These are phyloP conservation scores for Boleophthalmus pectinirostris DNA, from an alignment of 2,113 vertebrate genomes.

Conservation along the genomic window DNA sequence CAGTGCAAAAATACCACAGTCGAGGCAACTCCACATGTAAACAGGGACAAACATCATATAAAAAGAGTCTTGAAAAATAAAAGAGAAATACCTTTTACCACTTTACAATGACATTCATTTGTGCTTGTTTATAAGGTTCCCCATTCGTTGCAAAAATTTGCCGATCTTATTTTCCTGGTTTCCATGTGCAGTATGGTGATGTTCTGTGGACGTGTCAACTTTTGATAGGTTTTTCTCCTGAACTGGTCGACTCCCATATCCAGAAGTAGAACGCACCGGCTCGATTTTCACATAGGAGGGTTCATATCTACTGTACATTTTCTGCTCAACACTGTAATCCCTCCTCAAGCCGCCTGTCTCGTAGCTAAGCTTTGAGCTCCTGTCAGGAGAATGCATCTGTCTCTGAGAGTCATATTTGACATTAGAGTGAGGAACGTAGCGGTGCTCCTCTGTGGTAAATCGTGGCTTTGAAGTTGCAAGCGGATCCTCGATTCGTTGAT, in stretches of 20 bases:
- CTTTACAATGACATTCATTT: slow-evolving; percentile 65
- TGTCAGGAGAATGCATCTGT: slow-evolving; percentile 19
- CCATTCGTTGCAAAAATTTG: slow-evolving; percentile 87
- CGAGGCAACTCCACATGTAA: slow-evolving; percentile 25
- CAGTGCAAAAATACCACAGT: slow-evolving; percentile 25
- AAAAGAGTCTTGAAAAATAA: background rate
- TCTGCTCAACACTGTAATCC: slow-evolving; percentile 69
- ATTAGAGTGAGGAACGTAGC: slow-evolving; percentile 33
- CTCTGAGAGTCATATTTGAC: slow-evolving; percentile 8
- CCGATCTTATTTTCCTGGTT: slow-evolving; percentile 89
- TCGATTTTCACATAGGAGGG: slow-evolving; percentile 78
- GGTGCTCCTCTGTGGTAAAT: slow-evolving; percentile 84
- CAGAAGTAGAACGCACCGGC: slow-evolving; percentile 8
- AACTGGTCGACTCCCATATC: slow-evolving; percentile 34
- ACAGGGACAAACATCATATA: slow-evolving; percentile 15
- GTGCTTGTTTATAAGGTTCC: slow-evolving; percentile 86
- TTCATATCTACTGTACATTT: slow-evolving; percentile 88
- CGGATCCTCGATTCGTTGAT: slow-evolving; percentile 55
- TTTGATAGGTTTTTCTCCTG: slow-evolving; percentile 69
- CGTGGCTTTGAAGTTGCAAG: slow-evolving; percentile 82
- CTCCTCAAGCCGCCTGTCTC: slow-evolving; percentile 59
- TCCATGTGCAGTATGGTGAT: slow-evolving; percentile 66
- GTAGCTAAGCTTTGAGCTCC: slow-evolving; percentile 42
- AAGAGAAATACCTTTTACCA: background rate
- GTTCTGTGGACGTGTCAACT: slow-evolving; percentile 62